Evolutionary conservation across 2,113 vertebrate species (phyloP).

Genomic region (Rhinolophus sinicus): DNA sequence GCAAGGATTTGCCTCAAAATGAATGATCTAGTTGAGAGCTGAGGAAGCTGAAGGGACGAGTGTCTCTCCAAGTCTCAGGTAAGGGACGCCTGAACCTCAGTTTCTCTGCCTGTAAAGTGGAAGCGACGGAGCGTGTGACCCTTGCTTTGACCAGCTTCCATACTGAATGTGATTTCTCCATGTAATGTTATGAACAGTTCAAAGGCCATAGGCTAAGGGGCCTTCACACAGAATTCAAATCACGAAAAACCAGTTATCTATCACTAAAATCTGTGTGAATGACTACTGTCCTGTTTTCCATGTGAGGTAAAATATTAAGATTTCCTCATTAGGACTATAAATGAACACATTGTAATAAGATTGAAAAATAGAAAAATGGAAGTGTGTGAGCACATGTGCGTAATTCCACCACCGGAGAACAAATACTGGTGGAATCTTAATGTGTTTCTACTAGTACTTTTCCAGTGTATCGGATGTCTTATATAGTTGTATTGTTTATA

Average conservation of each 20-base stretch:
- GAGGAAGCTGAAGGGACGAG: background rate
- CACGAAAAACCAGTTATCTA: background rate
- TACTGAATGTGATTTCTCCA: background rate
- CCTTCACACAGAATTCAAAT: background rate
- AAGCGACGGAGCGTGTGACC: background rate
- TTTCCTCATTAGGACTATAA: background rate
- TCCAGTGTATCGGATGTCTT: background rate
- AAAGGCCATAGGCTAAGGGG: background rate
- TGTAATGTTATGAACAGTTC: background rate
- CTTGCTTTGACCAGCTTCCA: background rate
- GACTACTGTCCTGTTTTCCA: conserved; percentile 22
- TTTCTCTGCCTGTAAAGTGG: background rate
- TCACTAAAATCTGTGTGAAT: conserved; percentile 42
- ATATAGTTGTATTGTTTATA: background rate
- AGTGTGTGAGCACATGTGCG: rapidly evolving
- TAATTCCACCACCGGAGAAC: background rate
- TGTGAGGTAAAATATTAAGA: background rate
- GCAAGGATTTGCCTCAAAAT: background rate
- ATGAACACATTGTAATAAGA: background rate
- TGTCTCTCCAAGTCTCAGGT: background rate
- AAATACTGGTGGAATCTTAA: background rate
- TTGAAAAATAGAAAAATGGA: background rate
- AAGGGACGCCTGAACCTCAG: background rate
- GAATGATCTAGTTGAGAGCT: background rate
- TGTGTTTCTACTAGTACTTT: background rate